A percentile compares a stretch with the other conserved stretches of the same genome.
These are phyloP conservation scores for Zonitis immaculata DNA, from an alignment of 2,888 invertebrate species.

Conservation along the genomic window DNA sequence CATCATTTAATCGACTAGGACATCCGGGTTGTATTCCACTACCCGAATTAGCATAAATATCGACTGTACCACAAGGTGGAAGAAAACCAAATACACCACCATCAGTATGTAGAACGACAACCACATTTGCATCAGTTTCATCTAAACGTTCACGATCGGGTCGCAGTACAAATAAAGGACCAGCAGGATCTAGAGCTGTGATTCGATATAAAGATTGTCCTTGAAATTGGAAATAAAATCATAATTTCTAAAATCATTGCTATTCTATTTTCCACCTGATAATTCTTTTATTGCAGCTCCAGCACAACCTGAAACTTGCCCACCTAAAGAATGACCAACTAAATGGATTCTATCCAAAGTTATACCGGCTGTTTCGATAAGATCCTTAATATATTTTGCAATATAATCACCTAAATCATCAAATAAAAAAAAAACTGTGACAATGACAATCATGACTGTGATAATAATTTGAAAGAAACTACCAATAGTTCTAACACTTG, in stretches of 20 bases:
- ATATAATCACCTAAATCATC: not conserved
- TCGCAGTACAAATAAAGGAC: not conserved
- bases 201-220: not conserved
- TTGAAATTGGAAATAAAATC: not conserved
- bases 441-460: no score
- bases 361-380: not conserved
- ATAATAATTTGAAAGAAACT: not conserved
- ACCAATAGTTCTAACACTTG: slow-evolving; percentile 3
- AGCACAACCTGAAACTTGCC: slow-evolving; percentile 15
- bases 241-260: not conserved
- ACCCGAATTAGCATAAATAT: slow-evolving; percentile 17
- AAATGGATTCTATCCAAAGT: not conserved
- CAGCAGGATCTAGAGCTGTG: slow-evolving; percentile 12
- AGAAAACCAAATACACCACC: slow-evolving; percentile 9
- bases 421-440: not conserved
- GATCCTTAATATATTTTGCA: not conserved
- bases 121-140: slow-evolving; percentile 10
- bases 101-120: slow-evolving; percentile 19
- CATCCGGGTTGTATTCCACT: slow-evolving; percentile 12
- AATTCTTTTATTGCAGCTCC: slow-evolving; percentile 3
- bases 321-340: slow-evolving; percentile 15
- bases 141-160: slow-evolving; percentile 1
- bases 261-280: not conserved
- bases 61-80: slow-evolving; percentile 9
- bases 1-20: not conserved